Conservation (phyloP, 2,113 vertebrate genomes). For the Acrocephalus kingi region DNA sequence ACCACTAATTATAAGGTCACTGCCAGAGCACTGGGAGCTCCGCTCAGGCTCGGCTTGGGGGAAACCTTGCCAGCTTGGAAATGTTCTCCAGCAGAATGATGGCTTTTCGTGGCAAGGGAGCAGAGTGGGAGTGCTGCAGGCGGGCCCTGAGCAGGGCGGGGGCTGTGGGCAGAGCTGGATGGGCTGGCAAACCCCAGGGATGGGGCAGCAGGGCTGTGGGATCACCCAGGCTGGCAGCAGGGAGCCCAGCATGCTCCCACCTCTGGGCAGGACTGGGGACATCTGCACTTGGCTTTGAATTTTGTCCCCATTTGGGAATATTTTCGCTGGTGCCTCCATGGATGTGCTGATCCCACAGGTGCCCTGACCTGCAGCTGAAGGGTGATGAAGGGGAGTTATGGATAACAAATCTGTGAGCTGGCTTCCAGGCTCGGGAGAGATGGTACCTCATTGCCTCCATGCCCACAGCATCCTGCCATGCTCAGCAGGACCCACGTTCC, state of each 20-base stretch:
- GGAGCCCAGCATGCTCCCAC: background rate
- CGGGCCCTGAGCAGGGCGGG: background rate
- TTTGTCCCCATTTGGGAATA: background rate
- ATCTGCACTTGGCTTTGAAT: background rate
- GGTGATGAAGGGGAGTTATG: rapidly evolving
- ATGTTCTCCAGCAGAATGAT: background rate
- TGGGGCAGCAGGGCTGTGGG: background rate
- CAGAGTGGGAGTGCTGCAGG: background rate
- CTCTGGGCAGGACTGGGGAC: background rate
- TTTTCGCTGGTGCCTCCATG: background rate
- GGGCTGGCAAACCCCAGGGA: background rate
- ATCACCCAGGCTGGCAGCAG: background rate
- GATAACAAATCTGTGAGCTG: background rate
- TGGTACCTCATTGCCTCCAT: background rate
- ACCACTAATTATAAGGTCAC: constrained; percentile 40
- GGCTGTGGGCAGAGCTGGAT: background rate
- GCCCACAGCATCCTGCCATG: background rate
- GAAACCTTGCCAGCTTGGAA: background rate
- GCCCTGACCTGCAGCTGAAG: background rate
- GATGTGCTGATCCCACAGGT: background rate
- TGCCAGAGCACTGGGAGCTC: background rate
- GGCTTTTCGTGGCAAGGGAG: background rate
- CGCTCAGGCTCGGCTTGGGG: rapidly evolving
- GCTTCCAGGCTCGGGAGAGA: background rate
- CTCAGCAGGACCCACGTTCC: background rate